Evolutionary conservation across 2,888 invertebrate species (phyloP), one percentile per base, ranked within the genome.

Genomic region (Drosophila fungiperda): DNA sequence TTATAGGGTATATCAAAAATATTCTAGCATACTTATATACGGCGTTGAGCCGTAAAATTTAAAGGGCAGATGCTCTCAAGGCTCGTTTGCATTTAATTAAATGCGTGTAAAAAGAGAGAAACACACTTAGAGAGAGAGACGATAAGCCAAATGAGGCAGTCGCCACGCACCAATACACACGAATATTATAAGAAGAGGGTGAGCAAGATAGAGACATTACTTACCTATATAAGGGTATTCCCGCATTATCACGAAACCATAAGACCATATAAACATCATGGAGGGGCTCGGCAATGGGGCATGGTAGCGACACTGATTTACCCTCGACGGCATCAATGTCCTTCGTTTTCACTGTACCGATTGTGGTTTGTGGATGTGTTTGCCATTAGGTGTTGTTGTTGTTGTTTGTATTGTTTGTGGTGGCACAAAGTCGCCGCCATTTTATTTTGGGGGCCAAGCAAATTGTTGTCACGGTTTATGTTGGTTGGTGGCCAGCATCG

Each of bases 261-360:
- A 98, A 96, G 76, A 98, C 97, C 97, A 98, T 97, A 94, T 97
- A 96, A 82, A 98, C 96, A 93, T 96, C 97, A 93, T 97, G 97
- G 93, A 97, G 95, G 42, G 96, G 96, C 54, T 97, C 96, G 76
- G 96, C 95, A 73, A 98, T 96, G 93, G 97, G 97, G 93, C 98
- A 98, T 40, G 97, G 97, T 92, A 98, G 95, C 93, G 96, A 96
- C 71, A 97, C 97, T 92, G 96, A 96, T 94, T 96, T 96, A 62
- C 97, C 97, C 93, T 97, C 97, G 81, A 98, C 97, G 35, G 97
- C 97, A 93, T 97, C 97, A 86, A 97, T 95, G 93, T 97, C 96
- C 92, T 96, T 95, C 80, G 97, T 95, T 89, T 96, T 95, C 73
- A 96, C 96, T 94, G 89, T 68, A 35, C 68, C 76, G 66, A 63